Base-by-base conservation (phyloP, 2,888 invertebrate species). In the Lasioglossum figueresi region DNA sequence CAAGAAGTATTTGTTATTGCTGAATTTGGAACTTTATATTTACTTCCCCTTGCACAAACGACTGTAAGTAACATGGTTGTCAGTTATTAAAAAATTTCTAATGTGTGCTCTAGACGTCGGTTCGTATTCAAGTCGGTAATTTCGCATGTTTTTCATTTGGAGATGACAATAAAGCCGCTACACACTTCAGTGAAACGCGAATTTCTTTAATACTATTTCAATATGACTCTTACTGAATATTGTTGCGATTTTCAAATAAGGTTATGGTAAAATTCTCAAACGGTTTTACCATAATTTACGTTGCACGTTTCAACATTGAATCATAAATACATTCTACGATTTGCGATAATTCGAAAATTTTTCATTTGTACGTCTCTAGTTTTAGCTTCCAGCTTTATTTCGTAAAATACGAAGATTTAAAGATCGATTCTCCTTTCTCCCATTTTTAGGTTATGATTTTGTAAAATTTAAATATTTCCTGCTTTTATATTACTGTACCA, bases 401-500 rank as follows among this genome's bases (percentile, higher is more conserved):
- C 59, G 19, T 78, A 37, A 23, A 43, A 27, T 68, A 40, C 2
- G 63, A 74, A 19, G 31, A 34, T 68, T 56, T n/a, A 1, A 27
- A 71, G 56, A 81, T 86, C 74, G 76, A 79, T 83, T 87, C 68
- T 87, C 68, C 73, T 68, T 70, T 79, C 63, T 68, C 63, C 45
- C 12, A 68, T 8, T 91, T 91, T 77, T 90, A 91, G 90, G 90
- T 90, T 90, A 90, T 91, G 84, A 82, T 75, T 77, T 63, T 34
- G n/a, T 59, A 68, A 70, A 71, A 73, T 80, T 85, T 43, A 68
- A 88, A 83, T 76, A 79, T 73, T 80, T 68, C 37, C 68, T 63
- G 14, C 34, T 40, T 31, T 78, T 23, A 16, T 43, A 52, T 52
- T 66, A 43, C 70, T 31, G 12, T 72, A 66, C 71, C 12, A 52